Percentiles rank a stretch among this genome's conserved stretches.
Conservation (phyloP, 2,888 invertebrate species). For the Epinotia ramella region DNA sequence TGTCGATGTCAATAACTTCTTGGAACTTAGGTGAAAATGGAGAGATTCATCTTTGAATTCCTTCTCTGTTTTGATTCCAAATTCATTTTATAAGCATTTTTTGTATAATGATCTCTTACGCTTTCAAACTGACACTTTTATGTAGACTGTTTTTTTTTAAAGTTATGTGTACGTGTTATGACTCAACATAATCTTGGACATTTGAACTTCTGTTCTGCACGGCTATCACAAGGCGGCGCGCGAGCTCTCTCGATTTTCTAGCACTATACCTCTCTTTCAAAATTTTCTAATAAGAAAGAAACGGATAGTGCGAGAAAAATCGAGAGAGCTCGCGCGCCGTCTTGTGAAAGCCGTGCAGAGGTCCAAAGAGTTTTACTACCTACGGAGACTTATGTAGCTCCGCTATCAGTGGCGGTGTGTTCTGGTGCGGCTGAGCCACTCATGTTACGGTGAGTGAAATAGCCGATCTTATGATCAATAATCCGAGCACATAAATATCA, state of each 20-base stretch:
- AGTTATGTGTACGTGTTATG: not conserved
- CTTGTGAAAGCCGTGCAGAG: too few relatives aligned
- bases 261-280: too few relatives aligned
- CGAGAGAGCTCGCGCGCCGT: too few relatives aligned
- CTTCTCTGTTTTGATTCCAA: not conserved
- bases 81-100: not conserved
- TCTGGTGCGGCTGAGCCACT: not conserved
- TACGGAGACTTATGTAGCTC: not conserved
- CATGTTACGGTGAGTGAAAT: too few relatives aligned
- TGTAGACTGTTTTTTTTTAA: not conserved
- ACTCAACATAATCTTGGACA: not conserved
- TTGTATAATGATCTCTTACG: not conserved
- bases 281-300: too few relatives aligned
- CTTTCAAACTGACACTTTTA: not conserved
- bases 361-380: not conserved
- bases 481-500: too few relatives aligned
- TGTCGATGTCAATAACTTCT: not conserved
- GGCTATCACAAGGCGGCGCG: too few relatives aligned
- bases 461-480: too few relatives aligned
- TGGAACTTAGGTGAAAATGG: not conserved
- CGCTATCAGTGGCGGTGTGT: not conserved
- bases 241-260: too few relatives aligned
- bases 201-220: not conserved
- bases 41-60: not conserved
- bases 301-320: too few relatives aligned